Base-by-base conservation (phyloP, 2,113 vertebrate genomes). In the Chionis minor region DNA sequence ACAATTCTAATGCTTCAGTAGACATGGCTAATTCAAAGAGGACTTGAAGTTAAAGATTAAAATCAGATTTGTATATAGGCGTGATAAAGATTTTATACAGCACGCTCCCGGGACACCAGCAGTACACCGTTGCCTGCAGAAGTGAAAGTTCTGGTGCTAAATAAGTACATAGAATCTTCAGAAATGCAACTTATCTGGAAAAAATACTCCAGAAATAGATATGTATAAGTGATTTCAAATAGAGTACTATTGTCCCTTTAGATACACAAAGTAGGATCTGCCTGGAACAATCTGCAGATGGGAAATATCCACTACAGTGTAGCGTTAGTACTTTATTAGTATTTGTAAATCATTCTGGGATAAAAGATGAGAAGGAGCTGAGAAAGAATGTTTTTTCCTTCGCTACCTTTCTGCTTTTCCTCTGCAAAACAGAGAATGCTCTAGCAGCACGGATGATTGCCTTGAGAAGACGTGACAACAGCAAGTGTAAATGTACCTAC, bases 11-110 rank as follows among this genome's bases (percentile, higher is more conserved):
- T 69, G 77, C 65, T 82, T 52, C 44, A 81, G 49, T 92, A 74
- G 89, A 82, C 63, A 75, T 55, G 67, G 38, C 38, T 44, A 93
- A 83, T 87, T 86, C 85, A 95, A 91, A 94, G 74, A 91, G 70
- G 22, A 81, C 71, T 63, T 95, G 75, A 96, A 92, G 54, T 91
- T 94, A 94, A 93, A 96, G 77, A 92, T 63, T 86, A 89, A 95
- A 96, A 94, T 94, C 91, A 74, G 83, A 59, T 40, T 32, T 63
- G 51, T 65, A 49, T 10, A 10, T 21, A 56, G 52, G 16, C 6
- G 74, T 69, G 16, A 54, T 88, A 71, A 63, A 81, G 51, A 88
- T 23, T 74, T 82, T 30, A 42, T 66, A 30, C 35, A 66, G 55
- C 0, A 0, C 9, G 75, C 52, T 89, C 55, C 81, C 71, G 38